A percentile compares a stretch with the other conserved stretches of the same genome.
Conservation (phyloP, 2,888 invertebrate genomes). For the Alcis repandata region DNA sequence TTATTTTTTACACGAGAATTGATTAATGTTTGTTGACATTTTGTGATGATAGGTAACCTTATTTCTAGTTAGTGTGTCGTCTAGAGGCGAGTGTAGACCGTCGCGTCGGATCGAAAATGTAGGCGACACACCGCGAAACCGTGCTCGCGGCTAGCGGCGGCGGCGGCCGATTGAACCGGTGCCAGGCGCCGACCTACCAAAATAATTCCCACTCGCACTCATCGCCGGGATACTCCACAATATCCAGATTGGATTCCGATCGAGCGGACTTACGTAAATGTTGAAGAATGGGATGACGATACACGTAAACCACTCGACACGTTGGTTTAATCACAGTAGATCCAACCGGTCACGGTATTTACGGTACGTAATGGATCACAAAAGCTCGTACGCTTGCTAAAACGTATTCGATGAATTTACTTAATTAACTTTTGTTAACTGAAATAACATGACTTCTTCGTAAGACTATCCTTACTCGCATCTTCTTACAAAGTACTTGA, state of each 20-base stretch:
- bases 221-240: conserved; percentile 60
- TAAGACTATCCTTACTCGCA: neutral
- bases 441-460: neutral
- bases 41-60: conserved; percentile 61
- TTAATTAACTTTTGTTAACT: neutral
- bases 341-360: neutral
- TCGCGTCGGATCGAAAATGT: conserved; percentile 61
- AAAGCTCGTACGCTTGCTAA: neutral
- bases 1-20: too few species aligned
- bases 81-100: conserved; percentile 50
- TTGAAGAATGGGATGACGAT: conserved; percentile 29
- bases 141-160: conserved; percentile 46
- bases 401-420: neutral
- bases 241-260: conserved; percentile 59
- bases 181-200: conserved; percentile 78
- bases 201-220: conserved; percentile 78
- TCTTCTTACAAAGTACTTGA: conserved; percentile 14
- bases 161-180: conserved; percentile 71
- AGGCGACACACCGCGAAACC: conserved; percentile 65
- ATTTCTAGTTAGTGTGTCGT: conserved; percentile 69
- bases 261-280: conserved; percentile 43
- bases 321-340: conserved; percentile 1
- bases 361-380: neutral
- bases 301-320: conserved; percentile 19
- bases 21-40: conserved; percentile 47